phyloP scores from a whole-genome alignment of 2,797 vertebrate genomes.

The Cyclopterus lumpus region DNA sequence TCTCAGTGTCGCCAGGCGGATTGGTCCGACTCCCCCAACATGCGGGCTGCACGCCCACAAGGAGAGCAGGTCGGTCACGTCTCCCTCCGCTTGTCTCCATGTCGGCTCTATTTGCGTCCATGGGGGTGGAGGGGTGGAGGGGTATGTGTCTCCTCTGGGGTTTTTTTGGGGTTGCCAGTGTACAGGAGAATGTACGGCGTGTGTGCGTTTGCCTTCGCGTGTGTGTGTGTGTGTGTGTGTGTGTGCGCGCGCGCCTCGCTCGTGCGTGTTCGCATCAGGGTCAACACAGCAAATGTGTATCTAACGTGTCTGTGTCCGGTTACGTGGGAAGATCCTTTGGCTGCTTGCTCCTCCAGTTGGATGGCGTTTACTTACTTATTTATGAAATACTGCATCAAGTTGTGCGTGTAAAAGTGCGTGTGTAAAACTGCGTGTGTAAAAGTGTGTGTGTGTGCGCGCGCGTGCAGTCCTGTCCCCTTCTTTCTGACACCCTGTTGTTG shows the following conservation, averaged over 20 bases:
- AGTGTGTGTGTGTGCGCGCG: not conserved
- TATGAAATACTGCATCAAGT: not conserved
- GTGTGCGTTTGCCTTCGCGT: not conserved
- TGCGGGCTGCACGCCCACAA: conserved; percentile 70
- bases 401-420: not conserved
- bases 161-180: conserved; percentile 9
- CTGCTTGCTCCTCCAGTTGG: not conserved
- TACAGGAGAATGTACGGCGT: conserved; percentile 1
- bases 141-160: conserved; percentile 28
- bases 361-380: not conserved
- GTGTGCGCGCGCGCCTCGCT: not conserved
- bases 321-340: not conserved
- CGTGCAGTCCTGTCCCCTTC: not conserved
- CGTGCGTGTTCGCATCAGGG: not conserved
- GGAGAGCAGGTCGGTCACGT: conserved; percentile 79
- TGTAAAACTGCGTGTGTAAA: not conserved
- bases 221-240: no score
- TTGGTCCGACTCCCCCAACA: conserved; percentile 49
- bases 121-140: not conserved
- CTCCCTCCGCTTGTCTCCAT: conserved; percentile 32
- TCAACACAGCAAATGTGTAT: not conserved
- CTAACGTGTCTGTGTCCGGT: not conserved
- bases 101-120: conserved; percentile 67
- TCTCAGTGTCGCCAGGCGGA: conserved; percentile 37
- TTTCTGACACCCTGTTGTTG: conserved; percentile 49